phyloP scores from a whole-genome alignment of 1,140 invertebrate species.

The Ceratina australensis region DNA sequence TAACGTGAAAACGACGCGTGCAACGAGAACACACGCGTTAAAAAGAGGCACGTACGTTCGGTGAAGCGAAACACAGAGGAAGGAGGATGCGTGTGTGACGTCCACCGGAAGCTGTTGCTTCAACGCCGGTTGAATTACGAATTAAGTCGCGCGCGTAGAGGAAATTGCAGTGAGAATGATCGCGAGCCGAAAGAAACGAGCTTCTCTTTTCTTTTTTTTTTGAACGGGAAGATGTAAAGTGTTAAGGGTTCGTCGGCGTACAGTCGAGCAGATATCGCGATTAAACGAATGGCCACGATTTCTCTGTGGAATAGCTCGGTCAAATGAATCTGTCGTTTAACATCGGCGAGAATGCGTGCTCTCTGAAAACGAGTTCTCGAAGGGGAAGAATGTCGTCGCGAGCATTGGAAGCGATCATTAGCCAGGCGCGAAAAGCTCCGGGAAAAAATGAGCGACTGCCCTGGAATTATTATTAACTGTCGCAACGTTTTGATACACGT shows the following conservation, averaged over 20 bases:
- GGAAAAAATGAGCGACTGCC: not conserved
- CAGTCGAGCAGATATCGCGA: too few species aligned
- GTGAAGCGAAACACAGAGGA: slow-evolving; percentile 56
- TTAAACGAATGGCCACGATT: not conserved
- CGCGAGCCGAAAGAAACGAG: not conserved
- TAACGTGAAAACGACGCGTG: slow-evolving; percentile 14
- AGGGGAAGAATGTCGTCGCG: not conserved
- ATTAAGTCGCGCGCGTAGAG: slow-evolving; percentile 34
- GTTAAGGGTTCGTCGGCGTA: not conserved
- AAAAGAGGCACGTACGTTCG: slow-evolving; percentile 56
- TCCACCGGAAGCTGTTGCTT: slow-evolving; percentile 71
- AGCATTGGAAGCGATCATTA: slow-evolving; percentile 21
- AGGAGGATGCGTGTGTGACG: slow-evolving; percentile 74
- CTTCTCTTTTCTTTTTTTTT: not conserved
- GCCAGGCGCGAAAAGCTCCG: slow-evolving; percentile 5
- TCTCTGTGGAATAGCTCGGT: not conserved
- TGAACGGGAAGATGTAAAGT: not conserved
- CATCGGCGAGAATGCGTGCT: not conserved
- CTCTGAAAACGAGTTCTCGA: slow-evolving; percentile 3
- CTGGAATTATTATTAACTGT: slow-evolving; percentile 13
- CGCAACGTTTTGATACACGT: not conserved
- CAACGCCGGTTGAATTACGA: slow-evolving; percentile 66
- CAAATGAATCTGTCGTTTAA: not conserved
- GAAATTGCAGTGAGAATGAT: not conserved
- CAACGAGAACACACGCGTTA: slow-evolving; percentile 23